phyloP scores from a whole-genome alignment of 92 coral and sea anemone species.

The Nematostella vectensis region DNA sequence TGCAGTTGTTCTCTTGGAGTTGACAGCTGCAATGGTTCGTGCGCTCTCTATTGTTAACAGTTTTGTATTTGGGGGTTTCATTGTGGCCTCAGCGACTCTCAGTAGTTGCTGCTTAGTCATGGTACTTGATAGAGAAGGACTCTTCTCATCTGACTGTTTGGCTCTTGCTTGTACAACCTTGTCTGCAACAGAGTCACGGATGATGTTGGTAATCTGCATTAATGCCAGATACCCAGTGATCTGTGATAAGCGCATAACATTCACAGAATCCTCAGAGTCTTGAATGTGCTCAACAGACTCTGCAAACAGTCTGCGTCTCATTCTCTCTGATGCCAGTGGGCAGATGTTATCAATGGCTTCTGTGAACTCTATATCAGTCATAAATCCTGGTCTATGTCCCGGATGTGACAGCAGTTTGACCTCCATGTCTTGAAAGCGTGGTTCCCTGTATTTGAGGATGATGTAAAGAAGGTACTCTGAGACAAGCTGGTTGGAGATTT shows the following conservation, averaged over 20 bases:
- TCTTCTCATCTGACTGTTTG: constrained; percentile 13
- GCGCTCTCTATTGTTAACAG: constrained; percentile 43
- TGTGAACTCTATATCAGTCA: constrained; percentile 94
- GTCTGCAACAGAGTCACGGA: constrained; percentile 47
- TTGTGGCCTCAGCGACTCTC: constrained; percentile 4
- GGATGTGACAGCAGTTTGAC: constrained; percentile 75
- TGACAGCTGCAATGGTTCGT: constrained; percentile 56
- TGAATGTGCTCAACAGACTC: constrained; percentile 79
- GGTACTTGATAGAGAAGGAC: constrained; percentile 4
- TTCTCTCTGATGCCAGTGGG: constrained; percentile 88
- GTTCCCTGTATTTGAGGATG: constrained; percentile 92
- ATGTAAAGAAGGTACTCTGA: constrained; percentile 85
- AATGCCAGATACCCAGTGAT: constrained; percentile 79
- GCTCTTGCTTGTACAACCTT: constrained; percentile 42
- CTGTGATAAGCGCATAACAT: constrained; percentile 83
- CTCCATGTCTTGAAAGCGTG: constrained; percentile 85
- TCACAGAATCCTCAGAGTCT: constrained; percentile 49
- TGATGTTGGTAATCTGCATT: constrained; percentile 63
- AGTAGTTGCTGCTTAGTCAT: constrained; percentile 17
- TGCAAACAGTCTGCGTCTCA: constrained; percentile 77
- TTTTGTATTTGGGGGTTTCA: constrained; percentile 9
- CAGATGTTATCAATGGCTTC: constrained; percentile 94
- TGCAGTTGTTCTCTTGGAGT: constrained; percentile 59
- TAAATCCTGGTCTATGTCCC: constrained; percentile 68
- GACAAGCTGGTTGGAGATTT: constrained; percentile 69